These are phyloP conservation scores for Aphelenchoides besseyi DNA, from an alignment of 1,140 invertebrate species.

Conservation along the genomic window DNA sequence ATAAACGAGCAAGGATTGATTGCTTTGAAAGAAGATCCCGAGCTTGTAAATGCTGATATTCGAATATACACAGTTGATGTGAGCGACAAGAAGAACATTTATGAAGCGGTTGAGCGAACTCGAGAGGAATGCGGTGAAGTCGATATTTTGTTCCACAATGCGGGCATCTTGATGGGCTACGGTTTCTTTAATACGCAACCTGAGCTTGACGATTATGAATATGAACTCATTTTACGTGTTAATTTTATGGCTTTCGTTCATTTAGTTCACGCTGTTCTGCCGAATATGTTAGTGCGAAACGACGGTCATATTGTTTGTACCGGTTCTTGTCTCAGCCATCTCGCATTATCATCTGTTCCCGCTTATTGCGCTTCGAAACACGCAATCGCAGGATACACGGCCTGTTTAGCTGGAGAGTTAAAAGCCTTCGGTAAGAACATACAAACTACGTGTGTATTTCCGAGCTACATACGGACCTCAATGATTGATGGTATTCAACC, in stretches of 20 bases:
- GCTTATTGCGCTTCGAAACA: constrained; percentile 2
- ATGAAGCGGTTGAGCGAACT: not conserved
- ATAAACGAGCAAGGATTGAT: not conserved
- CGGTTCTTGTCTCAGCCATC: not conserved
- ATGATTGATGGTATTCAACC: no score
- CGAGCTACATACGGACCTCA: not conserved
- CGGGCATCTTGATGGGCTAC: not conserved
- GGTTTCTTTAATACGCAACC: not conserved
- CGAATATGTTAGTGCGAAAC: constrained; percentile 6
- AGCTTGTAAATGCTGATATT: not conserved
- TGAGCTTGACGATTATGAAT: not conserved
- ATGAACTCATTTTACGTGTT: not conserved
- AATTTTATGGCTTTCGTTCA: not conserved
- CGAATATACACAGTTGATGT: not conserved
- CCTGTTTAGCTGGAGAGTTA: not conserved
- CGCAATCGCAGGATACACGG: not conserved
- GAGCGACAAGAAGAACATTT: not conserved
- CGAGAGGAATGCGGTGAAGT: not conserved
- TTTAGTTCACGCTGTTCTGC: not conserved
- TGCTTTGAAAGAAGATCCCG: not conserved
- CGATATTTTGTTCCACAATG: constrained; percentile 8
- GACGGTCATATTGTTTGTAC: constrained; percentile 7
- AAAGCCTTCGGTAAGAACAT: not conserved
- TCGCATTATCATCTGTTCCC: not conserved
- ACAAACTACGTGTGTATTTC: not conserved